Evolutionary conservation across 2,888 invertebrate genomes (phyloP).

Genomic region (Hypsopygia costalis): DNA sequence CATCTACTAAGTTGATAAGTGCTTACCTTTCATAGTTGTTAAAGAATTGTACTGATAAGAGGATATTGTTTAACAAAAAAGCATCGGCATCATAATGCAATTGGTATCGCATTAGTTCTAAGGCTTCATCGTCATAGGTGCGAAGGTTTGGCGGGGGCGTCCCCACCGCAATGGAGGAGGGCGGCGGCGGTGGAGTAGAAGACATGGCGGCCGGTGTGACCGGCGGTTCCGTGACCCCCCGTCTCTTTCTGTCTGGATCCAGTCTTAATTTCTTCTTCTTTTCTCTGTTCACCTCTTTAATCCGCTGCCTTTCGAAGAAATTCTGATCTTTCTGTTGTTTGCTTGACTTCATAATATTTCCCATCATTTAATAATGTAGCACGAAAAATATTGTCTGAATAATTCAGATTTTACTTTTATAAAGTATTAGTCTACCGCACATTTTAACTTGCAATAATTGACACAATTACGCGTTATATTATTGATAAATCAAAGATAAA

Average conservation of each 20-base stretch:
- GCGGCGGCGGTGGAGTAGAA: constrained; percentile 28
- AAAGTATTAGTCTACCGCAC: background rate
- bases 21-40: constrained; percentile 88
- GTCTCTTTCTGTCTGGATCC: constrained; percentile 43
- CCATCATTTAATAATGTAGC: constrained; percentile 40
- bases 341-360: constrained; percentile 62
- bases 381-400: background rate
- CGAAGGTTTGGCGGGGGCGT: constrained; percentile 49
- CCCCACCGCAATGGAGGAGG: constrained; percentile 21
- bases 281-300: constrained; percentile 55
- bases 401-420: background rate
- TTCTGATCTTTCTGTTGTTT: constrained; percentile 62
- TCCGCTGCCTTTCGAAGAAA: constrained; percentile 62
- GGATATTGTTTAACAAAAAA: constrained; percentile 88
- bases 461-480: background rate
- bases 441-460: background rate
- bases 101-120: constrained; percentile 80
- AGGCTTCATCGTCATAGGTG: constrained; percentile 75
- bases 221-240: constrained; percentile 41
- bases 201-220: constrained; percentile 30
- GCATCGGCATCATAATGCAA: constrained; percentile 82
- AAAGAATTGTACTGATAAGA: constrained; percentile 89
- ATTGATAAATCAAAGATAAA: background rate
- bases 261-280: constrained; percentile 48
- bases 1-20: no score